These are phyloP conservation scores for Aythya fuligula DNA, from an alignment of 2,797 vertebrate genomes.

Conservation along the genomic window DNA sequence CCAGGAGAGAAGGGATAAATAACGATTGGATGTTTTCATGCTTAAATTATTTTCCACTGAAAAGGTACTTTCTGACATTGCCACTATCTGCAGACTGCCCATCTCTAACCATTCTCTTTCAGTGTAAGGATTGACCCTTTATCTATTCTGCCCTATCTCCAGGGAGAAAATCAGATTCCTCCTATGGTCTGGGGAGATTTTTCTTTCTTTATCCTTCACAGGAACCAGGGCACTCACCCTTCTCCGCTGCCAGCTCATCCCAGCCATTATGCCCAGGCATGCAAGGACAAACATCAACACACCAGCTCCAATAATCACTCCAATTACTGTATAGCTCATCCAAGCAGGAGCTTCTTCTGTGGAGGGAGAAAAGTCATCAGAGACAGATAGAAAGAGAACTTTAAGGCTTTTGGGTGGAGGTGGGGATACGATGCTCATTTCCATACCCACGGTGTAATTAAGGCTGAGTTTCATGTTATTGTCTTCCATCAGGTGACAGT, in stretches of 20 bases:
- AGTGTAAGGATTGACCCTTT: neutral
- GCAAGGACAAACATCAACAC: slow-evolving; percentile 7
- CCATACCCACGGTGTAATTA: slow-evolving; percentile 54
- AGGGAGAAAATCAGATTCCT: neutral
- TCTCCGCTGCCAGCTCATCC: slow-evolving; percentile 14
- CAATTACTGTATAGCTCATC: neutral
- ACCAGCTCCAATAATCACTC: neutral
- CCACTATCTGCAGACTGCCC: neutral
- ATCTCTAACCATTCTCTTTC: neutral
- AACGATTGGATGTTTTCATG: neutral
- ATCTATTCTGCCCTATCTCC: neutral
- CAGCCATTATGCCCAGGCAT: neutral
- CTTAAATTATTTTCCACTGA: neutral
- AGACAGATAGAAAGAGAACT: neutral
- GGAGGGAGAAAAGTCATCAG: neutral
- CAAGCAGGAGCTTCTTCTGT: neutral
- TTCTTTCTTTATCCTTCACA: neutral
- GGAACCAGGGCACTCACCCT: slow-evolving; percentile 69
- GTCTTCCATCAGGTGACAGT: slow-evolving; percentile 27
- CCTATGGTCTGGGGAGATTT: neutral
- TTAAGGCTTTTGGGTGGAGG: neutral
- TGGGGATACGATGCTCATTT: neutral
- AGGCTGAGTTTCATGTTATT: neutral
- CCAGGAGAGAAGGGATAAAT: slow-evolving; percentile 54
- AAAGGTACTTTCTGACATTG: neutral